Evolutionary conservation across 2,797 vertebrate genomes (phyloP).

Genomic region (Antrozous pallidus): DNA sequence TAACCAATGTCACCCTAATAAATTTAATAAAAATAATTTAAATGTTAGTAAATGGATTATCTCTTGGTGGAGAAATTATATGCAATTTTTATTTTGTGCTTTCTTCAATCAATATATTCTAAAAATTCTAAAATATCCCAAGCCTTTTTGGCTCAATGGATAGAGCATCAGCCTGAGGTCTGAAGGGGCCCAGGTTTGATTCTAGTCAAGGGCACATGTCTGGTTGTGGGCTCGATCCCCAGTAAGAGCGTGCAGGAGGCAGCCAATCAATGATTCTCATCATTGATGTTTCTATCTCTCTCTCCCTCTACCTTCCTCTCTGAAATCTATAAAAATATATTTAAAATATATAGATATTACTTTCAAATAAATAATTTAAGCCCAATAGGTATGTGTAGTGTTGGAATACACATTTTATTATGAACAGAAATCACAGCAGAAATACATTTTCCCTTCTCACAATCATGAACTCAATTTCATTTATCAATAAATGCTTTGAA

Average conservation of each 20-base stretch:
- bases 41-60: neutral
- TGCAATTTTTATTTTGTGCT: neutral
- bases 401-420: conserved; percentile 51
- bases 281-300: too few relatives aligned
- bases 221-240: too few relatives aligned
- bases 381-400: neutral
- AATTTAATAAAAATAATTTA: too few relatives aligned
- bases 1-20: too few relatives aligned
- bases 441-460: neutral
- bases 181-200: too few relatives aligned
- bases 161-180: too few relatives aligned
- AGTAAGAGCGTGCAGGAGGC: too few relatives aligned
- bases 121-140: neutral
- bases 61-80: neutral
- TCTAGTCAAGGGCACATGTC: too few relatives aligned
- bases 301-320: too few relatives aligned
- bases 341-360: neutral
- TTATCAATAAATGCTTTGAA: conserved; percentile 24
- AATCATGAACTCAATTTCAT: conserved; percentile 25
- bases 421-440: conserved; percentile 41
- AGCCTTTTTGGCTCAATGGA: too few relatives aligned
- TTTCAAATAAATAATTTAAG: conserved; percentile 43
- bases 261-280: too few relatives aligned
- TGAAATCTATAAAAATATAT: neutral
- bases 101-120: neutral